These are phyloP conservation scores for Drosophila prosaltans DNA, from an alignment of 1,140 invertebrate species.

Conservation along the genomic window DNA sequence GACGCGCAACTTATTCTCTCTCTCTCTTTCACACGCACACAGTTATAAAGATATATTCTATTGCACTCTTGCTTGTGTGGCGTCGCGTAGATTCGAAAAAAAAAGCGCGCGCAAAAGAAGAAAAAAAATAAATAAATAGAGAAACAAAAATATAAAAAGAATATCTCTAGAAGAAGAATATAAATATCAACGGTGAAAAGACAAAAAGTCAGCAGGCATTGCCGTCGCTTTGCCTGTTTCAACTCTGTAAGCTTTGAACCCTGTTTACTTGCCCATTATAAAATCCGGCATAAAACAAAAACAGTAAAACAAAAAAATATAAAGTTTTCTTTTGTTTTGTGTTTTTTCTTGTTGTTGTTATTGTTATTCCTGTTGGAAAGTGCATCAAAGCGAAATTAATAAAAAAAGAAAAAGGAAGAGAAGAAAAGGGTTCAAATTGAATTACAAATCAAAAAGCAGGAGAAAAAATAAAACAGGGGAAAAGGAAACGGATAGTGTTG, in stretches of 20 bases:
- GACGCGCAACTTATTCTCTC: constrained; percentile 44
- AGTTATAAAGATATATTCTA: background rate
- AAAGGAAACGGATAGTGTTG: constrained; percentile 73
- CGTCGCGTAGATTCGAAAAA: constrained; percentile 31
- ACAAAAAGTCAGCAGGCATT: constrained; percentile 28
- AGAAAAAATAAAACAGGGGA: constrained; percentile 58
- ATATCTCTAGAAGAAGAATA: constrained; percentile 12
- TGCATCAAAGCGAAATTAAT: constrained; percentile 59
- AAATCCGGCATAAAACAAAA: constrained; percentile 50
- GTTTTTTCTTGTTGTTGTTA: constrained; percentile 51
- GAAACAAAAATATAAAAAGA: constrained; percentile 7
- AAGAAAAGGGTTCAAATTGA: constrained; percentile 55
- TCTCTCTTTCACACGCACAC: background rate
- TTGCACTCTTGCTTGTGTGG: background rate
- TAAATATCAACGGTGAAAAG: constrained; percentile 28
- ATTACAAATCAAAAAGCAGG: constrained; percentile 27
- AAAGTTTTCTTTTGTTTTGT: constrained; percentile 50
- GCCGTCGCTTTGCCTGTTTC: constrained; percentile 47
- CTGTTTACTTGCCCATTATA: constrained; percentile 77
- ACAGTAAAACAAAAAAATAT: background rate
- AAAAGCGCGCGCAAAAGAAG: constrained; percentile 72
- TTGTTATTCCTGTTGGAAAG: constrained; percentile 45
- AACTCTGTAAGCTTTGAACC: constrained; percentile 60
- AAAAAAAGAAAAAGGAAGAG: constrained; percentile 41
- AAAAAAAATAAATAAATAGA: constrained; percentile 33